These are phyloP conservation scores for Temnopleurus reevesii DNA, from an alignment of 53 echinoderm and acorn worm species.

Conservation along the genomic window DNA sequence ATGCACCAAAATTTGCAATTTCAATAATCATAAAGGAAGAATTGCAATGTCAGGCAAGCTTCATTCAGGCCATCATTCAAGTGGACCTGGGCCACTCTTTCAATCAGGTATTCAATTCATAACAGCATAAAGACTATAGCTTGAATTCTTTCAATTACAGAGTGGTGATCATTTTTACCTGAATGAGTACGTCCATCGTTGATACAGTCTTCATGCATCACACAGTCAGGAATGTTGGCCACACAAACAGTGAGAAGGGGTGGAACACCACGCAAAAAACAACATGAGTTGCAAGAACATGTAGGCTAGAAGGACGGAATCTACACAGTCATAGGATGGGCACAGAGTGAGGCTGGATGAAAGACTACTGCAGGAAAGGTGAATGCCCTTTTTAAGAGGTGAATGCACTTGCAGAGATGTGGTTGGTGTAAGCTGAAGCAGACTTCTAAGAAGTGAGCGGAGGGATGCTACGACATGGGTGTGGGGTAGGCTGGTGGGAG, in stretches of 20 bases:
- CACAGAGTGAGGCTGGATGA: slow-evolving; percentile 4
- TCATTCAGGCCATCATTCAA: too few species aligned
- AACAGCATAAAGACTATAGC: too few species aligned
- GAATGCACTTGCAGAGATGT: slow-evolving; percentile 13
- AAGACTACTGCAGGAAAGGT: neutral
- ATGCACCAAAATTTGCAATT: too few species aligned
- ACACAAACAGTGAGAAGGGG: slow-evolving; percentile 47
- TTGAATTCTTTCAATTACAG: too few species aligned
- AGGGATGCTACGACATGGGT: neutral
- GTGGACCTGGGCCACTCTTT: too few species aligned
- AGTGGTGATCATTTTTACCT: slow-evolving; percentile 58
- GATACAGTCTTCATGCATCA: slow-evolving; percentile 56
- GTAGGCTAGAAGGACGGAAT: slow-evolving; percentile 14
- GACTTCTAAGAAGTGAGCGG: neutral
- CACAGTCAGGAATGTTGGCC: slow-evolving; percentile 41
- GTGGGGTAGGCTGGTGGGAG: neutral
- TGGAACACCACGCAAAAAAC: slow-evolving; percentile 34
- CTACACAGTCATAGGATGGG: neutral
- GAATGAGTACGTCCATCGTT: slow-evolving; percentile 47
- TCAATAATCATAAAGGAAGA: too few species aligned
- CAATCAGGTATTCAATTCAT: too few species aligned
- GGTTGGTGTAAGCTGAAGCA: neutral
- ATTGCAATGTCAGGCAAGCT: too few species aligned
- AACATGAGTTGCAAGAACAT: slow-evolving; percentile 45
- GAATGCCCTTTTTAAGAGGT: neutral